These are phyloP conservation scores for Mormyrus proboscirostris DNA, from an alignment of 2,797 vertebrate genomes.

Conservation along the genomic window DNA sequence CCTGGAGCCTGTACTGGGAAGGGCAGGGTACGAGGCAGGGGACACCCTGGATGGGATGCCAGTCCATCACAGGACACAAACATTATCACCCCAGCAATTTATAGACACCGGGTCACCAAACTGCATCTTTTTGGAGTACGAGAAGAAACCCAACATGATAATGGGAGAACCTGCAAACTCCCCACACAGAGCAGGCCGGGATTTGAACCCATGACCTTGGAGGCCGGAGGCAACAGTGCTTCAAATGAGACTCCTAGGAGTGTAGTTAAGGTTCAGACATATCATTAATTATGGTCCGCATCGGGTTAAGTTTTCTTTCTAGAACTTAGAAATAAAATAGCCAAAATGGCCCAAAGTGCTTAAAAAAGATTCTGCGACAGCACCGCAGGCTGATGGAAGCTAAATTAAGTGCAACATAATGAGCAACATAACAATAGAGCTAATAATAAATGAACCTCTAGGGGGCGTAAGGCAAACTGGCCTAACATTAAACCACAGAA, in stretches of 20 bases:
- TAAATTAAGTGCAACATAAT: neutral
- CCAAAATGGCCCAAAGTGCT: neutral
- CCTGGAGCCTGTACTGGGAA: neutral
- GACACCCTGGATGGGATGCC: neutral
- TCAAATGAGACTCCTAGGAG: neutral
- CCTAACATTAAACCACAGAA: neutral
- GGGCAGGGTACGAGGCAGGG: neutral
- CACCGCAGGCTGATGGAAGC: neutral
- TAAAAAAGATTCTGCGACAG: neutral
- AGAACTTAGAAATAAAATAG: neutral
- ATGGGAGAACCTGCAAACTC: neutral
- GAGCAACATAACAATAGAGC: neutral
- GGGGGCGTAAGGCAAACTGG: neutral
- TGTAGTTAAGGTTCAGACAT: neutral
- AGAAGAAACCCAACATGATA: neutral
- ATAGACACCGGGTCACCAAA: neutral
- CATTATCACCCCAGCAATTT: neutral
- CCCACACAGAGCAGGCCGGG: neutral
- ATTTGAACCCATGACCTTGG: slow-evolving; percentile 6
- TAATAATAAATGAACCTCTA: neutral
- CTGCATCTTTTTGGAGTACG: neutral
- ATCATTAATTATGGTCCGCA: neutral
- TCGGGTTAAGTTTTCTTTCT: neutral
- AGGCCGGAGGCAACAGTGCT: neutral
- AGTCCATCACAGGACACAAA: neutral